Evolutionary conservation across 2,113 vertebrate genomes (phyloP), one percentile per base, ranked within the genome.

Genomic region (Chaenocephalus aceratus): DNA sequence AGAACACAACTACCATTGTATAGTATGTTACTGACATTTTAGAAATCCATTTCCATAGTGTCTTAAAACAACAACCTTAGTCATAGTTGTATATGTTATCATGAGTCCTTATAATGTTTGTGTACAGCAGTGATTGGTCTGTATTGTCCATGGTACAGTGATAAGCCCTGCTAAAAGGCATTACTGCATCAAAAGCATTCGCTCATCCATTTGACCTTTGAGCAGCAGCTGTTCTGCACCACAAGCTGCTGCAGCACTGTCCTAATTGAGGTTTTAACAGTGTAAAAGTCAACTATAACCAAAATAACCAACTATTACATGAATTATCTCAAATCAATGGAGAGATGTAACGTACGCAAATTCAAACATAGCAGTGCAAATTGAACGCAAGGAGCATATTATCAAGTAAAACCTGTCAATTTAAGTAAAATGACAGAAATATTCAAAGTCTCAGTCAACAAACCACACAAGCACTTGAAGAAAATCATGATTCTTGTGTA

Each of bases 111-210:
- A 30, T 48, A 46, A 53, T 54, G 64, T 18, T 34, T 7, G 14
- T 30, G 2, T 36, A 12, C n/a, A 21, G 41, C 1, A 54, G 56
- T 26, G 36, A 3, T 12, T 65, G 21, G 21, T 59, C 21, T 75
- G 67, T 60, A 62, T 5, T 44, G 46, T 61, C 41, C 9, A 15
- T 34, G n/a, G 21, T 53, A 1, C 5, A 18, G 10, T 44, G 66
- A 79, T 75, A 51, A 68, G 45, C 49, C 57, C 52, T 34, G 18
- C 44, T 44, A 30, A 72, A 77, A 73, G 23, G 21, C 15, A n/a
- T 68, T 21, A 44, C 5, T 60, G 54, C 15, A 60, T 54, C 57
- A 61, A 45, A 46, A 44, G 51, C 26, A 10, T 10, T 2, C 48
- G 21, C 30, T 23, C 23, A 8, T 36, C n/a, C 15, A 7, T 15